Evolutionary conservation across 2,888 invertebrate species (phyloP), one percentile per base, ranked within the genome.

Genomic region (Epirrhoe alternata): DNA sequence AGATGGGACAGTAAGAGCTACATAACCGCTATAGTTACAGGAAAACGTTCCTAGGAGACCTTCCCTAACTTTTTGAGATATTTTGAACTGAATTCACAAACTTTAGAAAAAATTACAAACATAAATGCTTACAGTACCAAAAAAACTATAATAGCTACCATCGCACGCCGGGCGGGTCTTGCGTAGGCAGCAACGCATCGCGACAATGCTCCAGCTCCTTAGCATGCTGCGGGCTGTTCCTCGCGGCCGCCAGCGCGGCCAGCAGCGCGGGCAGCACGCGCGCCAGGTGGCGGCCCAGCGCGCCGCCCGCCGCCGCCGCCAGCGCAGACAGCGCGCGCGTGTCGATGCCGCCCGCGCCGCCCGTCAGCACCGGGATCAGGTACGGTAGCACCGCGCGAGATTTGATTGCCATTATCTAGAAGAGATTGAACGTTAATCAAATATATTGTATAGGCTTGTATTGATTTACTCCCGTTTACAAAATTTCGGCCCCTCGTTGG

Each of bases 381-480:
- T 99, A 99, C 0, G 99, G 99, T 74, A 99, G 93, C 62, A 99
- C 99, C 0, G 98, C 98, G 75, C 97, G 95, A 0, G 98, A 98
- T 92, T 99, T 99, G 65, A 99, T 97, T 12, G 97, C 96, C 98
- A 99, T 98, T 49, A 99, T 97, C 90, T 90, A 68, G 0, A 2
- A 45, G 54, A 7, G n/a, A n/a, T n/a, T n/a, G n/a, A n/a, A n/a
- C n/a, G n/a, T n/a, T n/a, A n/a, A n/a, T n/a, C n/a, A n/a, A 6
- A 57, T 31, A 30, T n/a, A n/a, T 8, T 24, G 24, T 24, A 24
- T 3, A 24, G 1, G 24, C 24, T 24, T 24, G 24, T 24, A 24
- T 24, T 3, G 24, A 2, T 24, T 24, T 24, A 24, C 3, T 24
- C 24, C 24, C 24, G 24, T 24, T 24, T 24, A n/a, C 53, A 14